Base-by-base conservation (phyloP, 2,797 vertebrate species). In the Adelosebastes latens region DNA sequence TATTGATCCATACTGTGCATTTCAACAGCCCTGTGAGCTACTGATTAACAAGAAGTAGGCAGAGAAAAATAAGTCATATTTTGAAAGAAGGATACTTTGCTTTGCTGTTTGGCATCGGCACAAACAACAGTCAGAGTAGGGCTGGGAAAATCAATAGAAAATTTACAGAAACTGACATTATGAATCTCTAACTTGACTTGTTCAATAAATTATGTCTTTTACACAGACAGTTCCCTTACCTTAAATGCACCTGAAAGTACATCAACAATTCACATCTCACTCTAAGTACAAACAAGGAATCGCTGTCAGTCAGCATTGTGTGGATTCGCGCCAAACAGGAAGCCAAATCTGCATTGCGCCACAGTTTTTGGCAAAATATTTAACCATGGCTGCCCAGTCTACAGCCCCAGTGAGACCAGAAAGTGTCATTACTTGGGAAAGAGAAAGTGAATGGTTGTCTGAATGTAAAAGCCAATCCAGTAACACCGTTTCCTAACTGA, bases 1-100 rank as follows among this genome's bases (percentile, higher is more conserved):
- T 85, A 89, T 80, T 60, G 71, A 89, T 85, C 80, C 53, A 10
- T 2, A 22, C 53, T 46, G 18, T 9, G 59, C n/a, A 49, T 52
- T 77, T 56, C 4, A 0, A 52, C 22, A 24, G 27, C 11, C 3
- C 56, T 2, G 31, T 13, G 29, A 42, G 63, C n/a, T 8, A 10
- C 52, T 65, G 42, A 66, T 20, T 42, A 61, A 61, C n/a, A 58
- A 65, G 11, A 36, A 20, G 29, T 0, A 60, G 18, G 25, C 1
- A 4, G 52, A 52, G 58, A 29, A 18, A 53, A 46, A 55, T 34
- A 39, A 49, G 5, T 52, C 0, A 16, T 72, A 53, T 46, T 75
- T 34, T 49, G 1, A 53, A 75, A 72, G 32, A 61, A 0, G 4
- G 5, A 46, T 36, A 16, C 3, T 39, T 9, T 32, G 52, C 59